phyloP scores from a whole-genome alignment of 2,797 vertebrate species.

The Anolis apletophallus region DNA sequence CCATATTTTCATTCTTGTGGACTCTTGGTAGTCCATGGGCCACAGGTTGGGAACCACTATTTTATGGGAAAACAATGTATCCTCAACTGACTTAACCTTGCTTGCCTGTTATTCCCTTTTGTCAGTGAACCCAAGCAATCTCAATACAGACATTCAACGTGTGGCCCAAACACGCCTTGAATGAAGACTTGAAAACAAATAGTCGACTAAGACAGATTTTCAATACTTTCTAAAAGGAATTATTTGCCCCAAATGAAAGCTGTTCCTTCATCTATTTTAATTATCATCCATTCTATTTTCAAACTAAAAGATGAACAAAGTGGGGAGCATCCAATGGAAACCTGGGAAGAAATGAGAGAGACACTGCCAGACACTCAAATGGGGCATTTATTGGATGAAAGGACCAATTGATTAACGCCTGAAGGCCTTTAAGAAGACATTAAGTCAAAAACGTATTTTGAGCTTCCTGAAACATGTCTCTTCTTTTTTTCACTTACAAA shows the following conservation, averaged over 20 bases:
- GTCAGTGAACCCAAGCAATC: neutral
- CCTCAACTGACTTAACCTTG: neutral
- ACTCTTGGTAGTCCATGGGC: no score
- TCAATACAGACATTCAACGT: neutral
- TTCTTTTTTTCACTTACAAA: neutral
- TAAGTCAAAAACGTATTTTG: no score
- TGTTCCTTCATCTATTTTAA: slow-evolving; percentile 2
- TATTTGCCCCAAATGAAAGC: neutral
- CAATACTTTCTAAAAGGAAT: neutral
- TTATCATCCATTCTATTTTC: neutral
- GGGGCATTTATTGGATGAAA: no score
- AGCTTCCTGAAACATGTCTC: neutral
- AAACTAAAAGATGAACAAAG: neutral
- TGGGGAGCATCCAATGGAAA: no score
- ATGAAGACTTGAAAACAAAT: neutral
- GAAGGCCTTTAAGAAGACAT: no score
- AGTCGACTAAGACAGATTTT: no score
- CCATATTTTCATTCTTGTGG: no score
- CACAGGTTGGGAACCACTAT: neutral
- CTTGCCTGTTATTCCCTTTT: neutral
- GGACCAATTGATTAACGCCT: no score
- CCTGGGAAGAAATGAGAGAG: no score
- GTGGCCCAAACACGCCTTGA: neutral
- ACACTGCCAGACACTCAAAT: no score
- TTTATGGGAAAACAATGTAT: neutral